These are phyloP conservation scores for Tetanocera ferruginea DNA, from an alignment of 2,888 invertebrate species.

Conservation along the genomic window DNA sequence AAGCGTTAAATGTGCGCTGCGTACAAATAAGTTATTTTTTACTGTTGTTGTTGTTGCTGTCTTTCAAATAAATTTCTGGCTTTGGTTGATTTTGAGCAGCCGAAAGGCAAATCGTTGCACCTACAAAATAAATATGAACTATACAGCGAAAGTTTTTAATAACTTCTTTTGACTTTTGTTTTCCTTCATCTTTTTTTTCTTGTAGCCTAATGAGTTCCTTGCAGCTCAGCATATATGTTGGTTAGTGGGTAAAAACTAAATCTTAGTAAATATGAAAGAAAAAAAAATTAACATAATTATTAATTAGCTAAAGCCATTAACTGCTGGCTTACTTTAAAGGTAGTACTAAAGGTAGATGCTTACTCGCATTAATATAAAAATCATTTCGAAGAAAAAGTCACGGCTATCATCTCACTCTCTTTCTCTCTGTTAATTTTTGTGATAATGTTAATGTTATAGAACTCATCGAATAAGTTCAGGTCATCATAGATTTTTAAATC, in stretches of 20 bases:
- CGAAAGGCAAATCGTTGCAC: slow-evolving; percentile 19
- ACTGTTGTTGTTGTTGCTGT: background rate
- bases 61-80: background rate
- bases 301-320: background rate
- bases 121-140: background rate
- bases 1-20: slow-evolving; percentile 27
- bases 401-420: no score
- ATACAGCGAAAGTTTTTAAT: slow-evolving; percentile 17
- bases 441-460: background rate
- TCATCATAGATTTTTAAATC: background rate
- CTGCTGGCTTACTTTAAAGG: background rate
- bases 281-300: background rate
- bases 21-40: slow-evolving; percentile 3
- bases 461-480: background rate
- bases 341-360: no score
- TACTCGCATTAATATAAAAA: no score
- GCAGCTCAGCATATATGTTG: background rate
- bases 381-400: no score
- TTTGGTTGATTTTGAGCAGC: slow-evolving; percentile 18
- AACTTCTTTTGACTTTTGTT: no score
- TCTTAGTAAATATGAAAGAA: background rate
- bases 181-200: no score
- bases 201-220: background rate
- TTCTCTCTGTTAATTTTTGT: background rate
- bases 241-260: slow-evolving; percentile 9